These are phyloP conservation scores for Bellardia bayeri DNA, from an alignment of 2,888 invertebrate genomes.

Conservation along the genomic window DNA sequence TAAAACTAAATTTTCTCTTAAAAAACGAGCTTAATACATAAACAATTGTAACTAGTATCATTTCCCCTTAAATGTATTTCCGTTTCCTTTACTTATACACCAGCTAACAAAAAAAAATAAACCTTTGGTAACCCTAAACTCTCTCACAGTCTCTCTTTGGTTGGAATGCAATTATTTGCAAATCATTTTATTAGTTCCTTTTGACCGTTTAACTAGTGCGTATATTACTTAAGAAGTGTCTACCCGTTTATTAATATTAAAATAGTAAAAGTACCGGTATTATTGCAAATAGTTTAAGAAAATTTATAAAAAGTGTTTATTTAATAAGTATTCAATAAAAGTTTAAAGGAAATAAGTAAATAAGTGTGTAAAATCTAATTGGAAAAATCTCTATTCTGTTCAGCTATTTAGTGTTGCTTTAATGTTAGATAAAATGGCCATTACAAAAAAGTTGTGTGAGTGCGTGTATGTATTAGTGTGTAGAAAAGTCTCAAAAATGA, in stretches of 20 bases:
- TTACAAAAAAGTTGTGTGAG: background rate
- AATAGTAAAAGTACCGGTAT: background rate
- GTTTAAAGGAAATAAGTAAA: background rate
- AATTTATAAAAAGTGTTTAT: slow-evolving; percentile 16
- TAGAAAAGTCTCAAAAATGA: slow-evolving; percentile 11
- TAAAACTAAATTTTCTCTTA: background rate
- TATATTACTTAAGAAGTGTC: background rate
- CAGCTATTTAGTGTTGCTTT: background rate
- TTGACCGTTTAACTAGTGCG: background rate
- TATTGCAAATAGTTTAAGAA: background rate
- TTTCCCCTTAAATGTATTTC: background rate
- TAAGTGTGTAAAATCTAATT: background rate
- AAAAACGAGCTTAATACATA: background rate
- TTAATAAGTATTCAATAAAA: background rate
- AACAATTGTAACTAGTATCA: no score
- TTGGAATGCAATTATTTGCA: slow-evolving; percentile 11
- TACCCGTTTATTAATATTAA: background rate
- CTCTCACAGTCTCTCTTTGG: slow-evolving; percentile 24
- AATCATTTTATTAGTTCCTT: slow-evolving; percentile 1
- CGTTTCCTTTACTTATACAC: slow-evolving; percentile 3
- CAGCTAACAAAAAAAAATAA: background rate
- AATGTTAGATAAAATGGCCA: no score
- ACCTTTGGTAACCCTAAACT: slow-evolving; percentile 7
- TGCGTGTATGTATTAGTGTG: background rate
- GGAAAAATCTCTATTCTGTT: background rate